Evolutionary conservation across 2,113 vertebrate species (phyloP).

Genomic region (Pyrgilauda ruficollis): DNA sequence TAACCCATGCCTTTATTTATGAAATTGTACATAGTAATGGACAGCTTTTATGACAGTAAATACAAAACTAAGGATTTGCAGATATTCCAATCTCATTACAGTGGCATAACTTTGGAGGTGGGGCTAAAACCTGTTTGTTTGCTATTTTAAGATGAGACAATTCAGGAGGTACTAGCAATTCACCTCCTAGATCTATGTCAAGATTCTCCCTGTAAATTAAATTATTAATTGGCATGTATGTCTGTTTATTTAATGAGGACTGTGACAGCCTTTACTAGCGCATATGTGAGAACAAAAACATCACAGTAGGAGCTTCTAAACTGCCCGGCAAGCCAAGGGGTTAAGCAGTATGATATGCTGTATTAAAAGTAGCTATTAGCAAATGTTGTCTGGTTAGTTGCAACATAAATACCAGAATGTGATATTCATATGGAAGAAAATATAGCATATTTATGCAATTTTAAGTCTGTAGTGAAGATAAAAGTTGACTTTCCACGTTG

Average conservation of each 20-base stretch:
- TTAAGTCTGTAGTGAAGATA: constrained; percentile 47
- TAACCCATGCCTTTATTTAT: neutral
- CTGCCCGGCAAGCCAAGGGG: constrained; percentile 64
- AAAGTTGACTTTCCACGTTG: constrained; percentile 21
- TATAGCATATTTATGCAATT: constrained; percentile 57
- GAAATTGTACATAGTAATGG: neutral
- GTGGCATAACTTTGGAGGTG: neutral
- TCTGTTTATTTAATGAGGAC: constrained; percentile 74
- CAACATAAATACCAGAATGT: constrained; percentile 51
- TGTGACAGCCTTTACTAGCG: constrained; percentile 69
- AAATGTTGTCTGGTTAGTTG: constrained; percentile 62
- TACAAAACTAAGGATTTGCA: neutral
- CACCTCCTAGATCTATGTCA: constrained; percentile 64
- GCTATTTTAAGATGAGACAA: constrained; percentile 33
- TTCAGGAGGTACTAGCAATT: constrained; percentile 48
- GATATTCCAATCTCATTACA: constrained; percentile 4
- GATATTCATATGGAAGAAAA: constrained; percentile 56
- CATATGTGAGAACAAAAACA: constrained; percentile 74
- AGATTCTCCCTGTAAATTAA: constrained; percentile 73
- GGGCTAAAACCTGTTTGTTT: constrained; percentile 36
- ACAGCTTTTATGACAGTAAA: neutral
- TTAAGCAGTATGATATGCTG: constrained; percentile 63
- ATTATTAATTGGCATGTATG: constrained; percentile 77
- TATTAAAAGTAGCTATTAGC: constrained; percentile 65
- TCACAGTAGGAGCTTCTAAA: constrained; percentile 69